phyloP scores from a whole-genome alignment of 2,113 vertebrate species.

The Isichthys henryi region DNA sequence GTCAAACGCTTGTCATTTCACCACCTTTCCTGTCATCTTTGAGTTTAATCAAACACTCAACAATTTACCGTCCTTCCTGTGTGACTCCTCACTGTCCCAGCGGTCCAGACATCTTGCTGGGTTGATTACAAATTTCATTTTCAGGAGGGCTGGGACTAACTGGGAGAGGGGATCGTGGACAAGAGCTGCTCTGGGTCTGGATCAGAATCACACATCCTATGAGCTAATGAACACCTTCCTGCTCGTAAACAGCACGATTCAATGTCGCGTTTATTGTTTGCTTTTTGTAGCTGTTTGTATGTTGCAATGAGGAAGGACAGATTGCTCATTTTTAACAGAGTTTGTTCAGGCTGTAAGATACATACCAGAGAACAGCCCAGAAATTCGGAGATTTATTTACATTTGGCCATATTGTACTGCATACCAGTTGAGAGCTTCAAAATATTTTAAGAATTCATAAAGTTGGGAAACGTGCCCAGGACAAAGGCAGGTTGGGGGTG shows the following conservation, averaged over 20 bases:
- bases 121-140: neutral
- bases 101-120: neutral
- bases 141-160: neutral
- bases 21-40: neutral
- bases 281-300: neutral
- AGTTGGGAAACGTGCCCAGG: neutral
- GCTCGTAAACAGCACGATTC: neutral
- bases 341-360: neutral
- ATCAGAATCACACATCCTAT: neutral
- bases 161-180: neutral
- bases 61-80: neutral
- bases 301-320: neutral
- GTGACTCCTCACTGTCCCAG: neutral
- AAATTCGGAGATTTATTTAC: neutral
- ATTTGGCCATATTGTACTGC: neutral
- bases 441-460: constrained; percentile 2
- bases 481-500: neutral
- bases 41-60: neutral
- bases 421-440: neutral
- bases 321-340: neutral
- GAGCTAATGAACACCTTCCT: neutral
- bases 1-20: neutral
- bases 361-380: neutral
- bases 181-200: neutral
- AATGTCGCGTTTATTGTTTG: neutral